Evolutionary conservation across 2,888 invertebrate genomes (phyloP), one percentile per base, ranked within the genome.

Genomic region (Cyrtodaria siliqua): DNA sequence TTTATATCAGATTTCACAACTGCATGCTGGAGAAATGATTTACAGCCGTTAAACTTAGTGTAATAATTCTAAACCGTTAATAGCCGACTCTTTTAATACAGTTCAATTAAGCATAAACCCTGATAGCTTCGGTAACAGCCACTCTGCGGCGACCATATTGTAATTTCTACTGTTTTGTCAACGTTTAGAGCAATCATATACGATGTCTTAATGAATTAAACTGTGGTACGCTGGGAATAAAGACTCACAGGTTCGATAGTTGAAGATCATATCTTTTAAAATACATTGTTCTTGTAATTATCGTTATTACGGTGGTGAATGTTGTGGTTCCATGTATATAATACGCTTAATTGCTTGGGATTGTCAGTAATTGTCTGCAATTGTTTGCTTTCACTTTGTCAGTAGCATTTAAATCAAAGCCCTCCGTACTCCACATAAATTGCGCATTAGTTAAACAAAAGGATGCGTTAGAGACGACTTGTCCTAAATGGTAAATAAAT

Each of bases 251-350:
- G 52, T 61, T 72, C 68, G 63, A 67, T 77, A 69, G 52, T 71
- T 64, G 61, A 55, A 69, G 77, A 78, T 78, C 60, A 33, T 78
- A 77, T 78, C 78, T 69, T 49, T 42, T 57, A 44, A 33, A 56
- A 33, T 33, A 56, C 53, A 78, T 78, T 78, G 72, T 78, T 78
- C 72, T 50, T 53, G 61, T 73, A 78, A 78, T 72, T 72, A 68
- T 44, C 38, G 40, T 52, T 60, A 72, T 72, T 78, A 72, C 53
- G 42, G 24, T 57, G 38, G 50, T 68, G 55, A 72, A 73, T 67
- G 60, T 61, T 60, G 38, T 49, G 68, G 60, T 68, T 69, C 68
- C n/a, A 40, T 40, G 64, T 44, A 60, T 50, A 69, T 69, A 72
- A 78, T 69, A 44, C 64, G 44, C 52, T 60, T 69, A 72, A 72